Evolutionary conservation across 2,797 vertebrate species (phyloP).

Genomic region (Phataginus tricuspis): DNA sequence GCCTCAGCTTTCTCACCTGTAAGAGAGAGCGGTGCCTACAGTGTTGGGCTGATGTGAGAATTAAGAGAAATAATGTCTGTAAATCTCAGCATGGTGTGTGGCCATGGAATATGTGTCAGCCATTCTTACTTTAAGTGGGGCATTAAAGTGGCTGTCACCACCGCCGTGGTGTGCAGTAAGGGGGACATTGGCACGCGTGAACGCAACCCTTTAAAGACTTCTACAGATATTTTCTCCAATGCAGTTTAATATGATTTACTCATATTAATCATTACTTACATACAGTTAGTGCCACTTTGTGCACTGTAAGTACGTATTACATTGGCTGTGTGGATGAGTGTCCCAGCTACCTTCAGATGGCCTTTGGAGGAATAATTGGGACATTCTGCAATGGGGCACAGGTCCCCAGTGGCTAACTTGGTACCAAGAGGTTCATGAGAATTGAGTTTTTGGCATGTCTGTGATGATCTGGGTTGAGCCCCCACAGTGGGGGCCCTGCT

Average conservation of each 20-base stretch:
- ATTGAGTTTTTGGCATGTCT: not conserved
- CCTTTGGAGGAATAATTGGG: not conserved
- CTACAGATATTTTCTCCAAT: not conserved
- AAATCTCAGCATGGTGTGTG: not conserved
- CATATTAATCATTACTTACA: no score
- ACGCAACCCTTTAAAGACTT: not conserved
- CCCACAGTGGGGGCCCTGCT: not conserved
- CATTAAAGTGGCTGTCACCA: not conserved
- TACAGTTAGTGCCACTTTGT: no score
- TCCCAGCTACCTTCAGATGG: not conserved
- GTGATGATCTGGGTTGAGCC: not conserved
- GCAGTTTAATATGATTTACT: not conserved
- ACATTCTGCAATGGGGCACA: not conserved
- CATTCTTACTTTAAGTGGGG: not conserved
- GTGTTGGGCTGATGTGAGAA: not conserved
- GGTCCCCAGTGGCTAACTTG: not conserved
- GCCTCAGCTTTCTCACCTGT: not conserved
- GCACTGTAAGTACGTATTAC: accelerated
- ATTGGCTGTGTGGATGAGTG: not conserved
- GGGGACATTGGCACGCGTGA: not conserved
- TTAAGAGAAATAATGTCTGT: not conserved
- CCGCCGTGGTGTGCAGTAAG: not conserved
- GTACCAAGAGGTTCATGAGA: not conserved
- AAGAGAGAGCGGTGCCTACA: not conserved
- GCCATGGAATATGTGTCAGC: not conserved